A percentile compares a stretch with the other conserved stretches of the same genome.
phyloP scores from a whole-genome alignment of 2,797 vertebrate species.

The Danio kyathit region DNA sequence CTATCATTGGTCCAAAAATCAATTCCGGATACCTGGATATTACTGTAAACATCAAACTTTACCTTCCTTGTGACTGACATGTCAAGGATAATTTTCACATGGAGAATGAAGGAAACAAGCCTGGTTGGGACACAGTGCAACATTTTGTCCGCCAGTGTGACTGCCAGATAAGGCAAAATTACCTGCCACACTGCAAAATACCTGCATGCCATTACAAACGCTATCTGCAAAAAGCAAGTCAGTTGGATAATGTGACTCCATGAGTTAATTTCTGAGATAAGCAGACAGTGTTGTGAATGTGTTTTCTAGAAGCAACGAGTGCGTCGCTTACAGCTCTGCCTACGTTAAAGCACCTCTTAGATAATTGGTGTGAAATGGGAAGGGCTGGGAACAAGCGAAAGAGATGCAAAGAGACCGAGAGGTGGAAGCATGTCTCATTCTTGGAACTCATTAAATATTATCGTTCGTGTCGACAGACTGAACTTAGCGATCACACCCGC shows the following conservation, averaged over 20 bases:
- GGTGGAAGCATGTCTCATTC: slow-evolving; percentile 9
- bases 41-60: neutral
- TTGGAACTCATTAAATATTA: slow-evolving; percentile 35
- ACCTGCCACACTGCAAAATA: neutral
- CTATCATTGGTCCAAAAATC: too few species aligned
- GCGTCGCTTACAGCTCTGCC: slow-evolving; percentile 7
- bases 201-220: neutral
- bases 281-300: slow-evolving; percentile 11
- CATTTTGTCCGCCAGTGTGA: neutral
- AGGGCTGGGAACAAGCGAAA: slow-evolving; percentile 12
- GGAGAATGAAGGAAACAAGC: neutral
- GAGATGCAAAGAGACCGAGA: neutral
- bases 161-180: neutral
- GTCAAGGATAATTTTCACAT: slow-evolving; percentile 2
- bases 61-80: neutral
- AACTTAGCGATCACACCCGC: slow-evolving; percentile 33
- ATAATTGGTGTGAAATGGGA: slow-evolving; percentile 59
- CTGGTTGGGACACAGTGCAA: neutral
- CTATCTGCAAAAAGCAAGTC: neutral
- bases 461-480: slow-evolving; percentile 18
- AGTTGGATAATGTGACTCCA: neutral
- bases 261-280: neutral
- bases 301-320: neutral
- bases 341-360: slow-evolving; percentile 31
- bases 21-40: neutral